Evolutionary conservation across 1,140 invertebrate species (phyloP).

Genomic region (Ridgeia piscesae): DNA sequence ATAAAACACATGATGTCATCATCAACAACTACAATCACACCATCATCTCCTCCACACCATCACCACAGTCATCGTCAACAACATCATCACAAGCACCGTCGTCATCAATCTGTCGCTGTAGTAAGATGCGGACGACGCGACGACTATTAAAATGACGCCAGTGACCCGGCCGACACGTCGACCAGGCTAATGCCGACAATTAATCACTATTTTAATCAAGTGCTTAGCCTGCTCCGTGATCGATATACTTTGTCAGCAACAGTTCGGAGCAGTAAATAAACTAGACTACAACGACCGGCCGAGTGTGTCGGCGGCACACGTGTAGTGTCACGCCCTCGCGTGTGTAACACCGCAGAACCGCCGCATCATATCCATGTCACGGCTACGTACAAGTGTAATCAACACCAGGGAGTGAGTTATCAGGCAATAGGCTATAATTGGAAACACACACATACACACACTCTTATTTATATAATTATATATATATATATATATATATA

Average conservation of each 20-base stretch:
- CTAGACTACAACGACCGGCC: not conserved
- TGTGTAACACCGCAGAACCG: not conserved
- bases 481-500: too few relatives aligned
- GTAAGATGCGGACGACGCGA: not conserved
- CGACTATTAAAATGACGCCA: not conserved
- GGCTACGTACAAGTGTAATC: not conserved
- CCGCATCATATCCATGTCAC: not conserved
- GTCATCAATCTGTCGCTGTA: not conserved
- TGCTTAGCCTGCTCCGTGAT: not conserved
- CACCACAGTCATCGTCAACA: not conserved
- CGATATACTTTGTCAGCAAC: not conserved
- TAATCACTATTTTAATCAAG: not conserved
- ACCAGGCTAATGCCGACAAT: not conserved
- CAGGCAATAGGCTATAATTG: too few relatives aligned
- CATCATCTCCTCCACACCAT: conserved; percentile 22
- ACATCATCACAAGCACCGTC: not conserved
- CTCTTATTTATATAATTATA: too few relatives aligned
- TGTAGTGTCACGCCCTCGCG: not conserved
- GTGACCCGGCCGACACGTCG: not conserved
- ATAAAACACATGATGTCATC: conserved; percentile 15
- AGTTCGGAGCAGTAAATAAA: not conserved
- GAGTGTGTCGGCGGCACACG: not conserved
- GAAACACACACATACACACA: too few relatives aligned
- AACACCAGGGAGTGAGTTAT: not conserved
- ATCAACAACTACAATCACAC: conserved; percentile 18